Conservation (phyloP, 1,140 invertebrate genomes). For the Leptinotarsa defecta region DNA sequence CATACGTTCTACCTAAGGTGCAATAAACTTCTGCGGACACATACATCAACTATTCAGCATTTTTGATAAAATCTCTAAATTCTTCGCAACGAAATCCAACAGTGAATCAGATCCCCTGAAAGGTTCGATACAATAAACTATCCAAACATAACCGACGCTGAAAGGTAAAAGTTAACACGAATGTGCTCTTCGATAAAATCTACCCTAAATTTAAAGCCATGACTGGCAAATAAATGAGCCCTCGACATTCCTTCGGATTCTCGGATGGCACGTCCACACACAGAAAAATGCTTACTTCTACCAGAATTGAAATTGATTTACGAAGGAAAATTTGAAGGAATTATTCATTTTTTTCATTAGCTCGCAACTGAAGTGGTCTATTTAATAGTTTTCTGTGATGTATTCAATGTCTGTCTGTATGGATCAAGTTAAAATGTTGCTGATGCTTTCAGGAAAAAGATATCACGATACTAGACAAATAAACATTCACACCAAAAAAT, state of each 20-base stretch:
- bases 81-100: neutral
- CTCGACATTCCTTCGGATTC: slow-evolving; percentile 22
- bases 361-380: too few relatives aligned
- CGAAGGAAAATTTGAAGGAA: too few relatives aligned
- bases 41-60: slow-evolving; percentile 2
- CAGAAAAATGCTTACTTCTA: neutral
- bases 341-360: too few relatives aligned
- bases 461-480: too few relatives aligned
- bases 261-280: neutral
- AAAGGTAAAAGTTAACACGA: slow-evolving; percentile 20
- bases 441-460: too few relatives aligned
- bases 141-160: slow-evolving; percentile 5
- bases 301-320: too few relatives aligned
- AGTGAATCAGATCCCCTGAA: slow-evolving; percentile 4
- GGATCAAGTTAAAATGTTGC: too few relatives aligned
- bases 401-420: too few relatives aligned
- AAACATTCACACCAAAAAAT: too few relatives aligned
- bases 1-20: too few relatives aligned
- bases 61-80: neutral
- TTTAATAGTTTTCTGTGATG: too few relatives aligned
- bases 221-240: slow-evolving; percentile 27
- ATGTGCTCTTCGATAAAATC: slow-evolving; percentile 23
- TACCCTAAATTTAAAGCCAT: slow-evolving; percentile 27
- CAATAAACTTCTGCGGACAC: neutral
- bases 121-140: neutral